These are phyloP conservation scores for Pampus argenteus DNA, from an alignment of 2,797 vertebrate genomes.

Conservation along the genomic window DNA sequence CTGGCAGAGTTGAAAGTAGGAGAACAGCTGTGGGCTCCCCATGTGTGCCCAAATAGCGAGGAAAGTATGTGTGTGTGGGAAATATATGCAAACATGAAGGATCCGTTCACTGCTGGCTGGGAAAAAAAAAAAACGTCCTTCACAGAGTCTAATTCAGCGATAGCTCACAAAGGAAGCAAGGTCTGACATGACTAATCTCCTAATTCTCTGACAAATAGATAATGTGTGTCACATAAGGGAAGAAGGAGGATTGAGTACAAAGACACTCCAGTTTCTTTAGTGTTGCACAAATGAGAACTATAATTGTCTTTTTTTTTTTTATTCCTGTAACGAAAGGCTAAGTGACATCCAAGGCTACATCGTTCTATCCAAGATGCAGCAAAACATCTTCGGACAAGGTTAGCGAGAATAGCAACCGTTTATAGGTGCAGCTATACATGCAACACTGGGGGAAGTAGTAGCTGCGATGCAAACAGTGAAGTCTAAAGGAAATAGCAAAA, in stretches of 20 bases:
- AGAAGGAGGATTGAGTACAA: conserved; percentile 33
- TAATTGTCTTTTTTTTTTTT: conserved; percentile 41
- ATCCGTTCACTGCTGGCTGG: conserved; percentile 58
- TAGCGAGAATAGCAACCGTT: conserved; percentile 9
- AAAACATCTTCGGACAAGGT: conserved; percentile 39
- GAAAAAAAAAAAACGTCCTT: conserved; percentile 69
- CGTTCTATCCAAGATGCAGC: conserved; percentile 21
- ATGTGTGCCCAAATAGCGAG: conserved; percentile 48
- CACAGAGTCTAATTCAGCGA: conserved; percentile 70
- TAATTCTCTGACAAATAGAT: conserved; percentile 79
- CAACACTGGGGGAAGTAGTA: conserved; percentile 10
- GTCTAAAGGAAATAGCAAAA: conserved; percentile 48
- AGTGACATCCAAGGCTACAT: conserved; percentile 43
- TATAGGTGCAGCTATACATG: conserved; percentile 16
- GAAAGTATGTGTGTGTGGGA: conserved; percentile 61
- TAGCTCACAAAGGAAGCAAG: conserved; percentile 67
- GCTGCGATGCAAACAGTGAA: conserved; percentile 14
- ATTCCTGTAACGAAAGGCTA: neutral
- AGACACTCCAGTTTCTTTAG: conserved; percentile 46
- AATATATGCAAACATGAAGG: conserved; percentile 67
- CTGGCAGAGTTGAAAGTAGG: conserved; percentile 59
- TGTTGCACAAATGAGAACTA: conserved; percentile 41
- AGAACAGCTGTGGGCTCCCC: conserved; percentile 70
- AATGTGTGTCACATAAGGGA: conserved; percentile 42
- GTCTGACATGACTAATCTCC: conserved; percentile 74